Conservation (phyloP, 1,140 invertebrate genomes). For the Diploscapter pachys region DNA sequence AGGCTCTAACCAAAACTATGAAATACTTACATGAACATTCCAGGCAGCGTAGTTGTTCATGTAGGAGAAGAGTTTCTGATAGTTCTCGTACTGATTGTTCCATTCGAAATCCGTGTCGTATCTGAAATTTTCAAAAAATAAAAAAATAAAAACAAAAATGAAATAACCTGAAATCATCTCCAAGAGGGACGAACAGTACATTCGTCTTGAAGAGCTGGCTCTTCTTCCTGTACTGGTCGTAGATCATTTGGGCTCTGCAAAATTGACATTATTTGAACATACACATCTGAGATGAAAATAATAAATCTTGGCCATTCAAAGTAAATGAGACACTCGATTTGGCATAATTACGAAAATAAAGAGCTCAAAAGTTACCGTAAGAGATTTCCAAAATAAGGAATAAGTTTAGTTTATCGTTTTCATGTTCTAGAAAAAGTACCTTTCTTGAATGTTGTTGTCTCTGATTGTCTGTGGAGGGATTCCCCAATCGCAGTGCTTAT, state of each 20-base stretch:
- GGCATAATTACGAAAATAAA: conserved; percentile 7
- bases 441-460: conserved; percentile 76
- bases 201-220: conserved; percentile 85
- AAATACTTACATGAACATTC: conserved; percentile 73
- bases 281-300: too few species aligned
- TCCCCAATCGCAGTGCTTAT: conserved; percentile 81
- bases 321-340: too few species aligned
- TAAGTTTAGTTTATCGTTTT: too few species aligned
- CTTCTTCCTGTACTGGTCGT: conserved; percentile 96
- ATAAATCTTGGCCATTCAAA: too few species aligned
- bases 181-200: conserved; percentile 81
- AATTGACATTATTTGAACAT: too few species aligned
- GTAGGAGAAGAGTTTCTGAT: conserved; percentile 85
- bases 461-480: conserved; percentile 74
- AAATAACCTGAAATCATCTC: conserved; percentile 96
- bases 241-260: conserved; percentile 72
- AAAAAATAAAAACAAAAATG: background rate
- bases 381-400: too few species aligned
- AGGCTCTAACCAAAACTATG: too few species aligned
- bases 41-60: conserved; percentile 79
- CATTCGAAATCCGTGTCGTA: conserved; percentile 83
- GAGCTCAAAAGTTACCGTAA: conserved; percentile 18
- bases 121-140: conserved; percentile 67
- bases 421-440: conserved; percentile 60
- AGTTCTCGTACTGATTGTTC: conserved; percentile 87